A percentile compares a stretch with the other conserved stretches of the same genome.
phyloP scores from a whole-genome alignment of 2,797 vertebrate genomes.

The Petrocephalus schoutedeni region DNA sequence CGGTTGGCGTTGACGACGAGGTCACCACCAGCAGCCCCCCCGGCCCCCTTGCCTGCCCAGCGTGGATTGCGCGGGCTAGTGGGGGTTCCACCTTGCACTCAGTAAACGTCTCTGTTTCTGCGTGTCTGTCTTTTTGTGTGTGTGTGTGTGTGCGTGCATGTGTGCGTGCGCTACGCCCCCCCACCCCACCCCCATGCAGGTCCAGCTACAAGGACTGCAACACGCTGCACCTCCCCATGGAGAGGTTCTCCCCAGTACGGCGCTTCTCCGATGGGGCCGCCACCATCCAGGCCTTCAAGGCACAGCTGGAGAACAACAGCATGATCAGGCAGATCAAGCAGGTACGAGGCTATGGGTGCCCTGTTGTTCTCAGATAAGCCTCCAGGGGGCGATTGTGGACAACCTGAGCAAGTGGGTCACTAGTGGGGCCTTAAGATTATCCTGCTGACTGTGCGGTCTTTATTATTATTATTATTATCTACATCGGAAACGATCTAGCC shows the following conservation, averaged over 20 bases:
- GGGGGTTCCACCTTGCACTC: not conserved
- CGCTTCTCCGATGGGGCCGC: constrained; percentile 94
- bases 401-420: not conserved
- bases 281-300: constrained; percentile 96
- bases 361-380: not conserved
- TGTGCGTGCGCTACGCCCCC: not conserved
- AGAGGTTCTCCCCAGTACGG: constrained; percentile 94
- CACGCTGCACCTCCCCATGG: constrained; percentile 93
- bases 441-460: not conserved
- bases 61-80: constrained; percentile 28
- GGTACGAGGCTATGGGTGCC: constrained; percentile 56
- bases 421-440: not conserved
- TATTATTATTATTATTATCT: not conserved
- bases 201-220: constrained; percentile 98
- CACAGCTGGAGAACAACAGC: constrained; percentile 92
- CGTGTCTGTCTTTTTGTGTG: constrained; percentile 29
- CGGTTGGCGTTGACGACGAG: not conserved
- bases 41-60: not conserved
- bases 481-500: too few relatives aligned
- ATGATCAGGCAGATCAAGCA: constrained; percentile 92
- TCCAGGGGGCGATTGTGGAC: not conserved
- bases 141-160: constrained; percentile 27
- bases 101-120: constrained; percentile 15
- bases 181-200: constrained; percentile 53
- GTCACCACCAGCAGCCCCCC: too few relatives aligned